Percentiles rank a stretch among this genome's conserved stretches.
phyloP scores from a whole-genome alignment of 2,888 invertebrate species.

The Eledona agricola region DNA sequence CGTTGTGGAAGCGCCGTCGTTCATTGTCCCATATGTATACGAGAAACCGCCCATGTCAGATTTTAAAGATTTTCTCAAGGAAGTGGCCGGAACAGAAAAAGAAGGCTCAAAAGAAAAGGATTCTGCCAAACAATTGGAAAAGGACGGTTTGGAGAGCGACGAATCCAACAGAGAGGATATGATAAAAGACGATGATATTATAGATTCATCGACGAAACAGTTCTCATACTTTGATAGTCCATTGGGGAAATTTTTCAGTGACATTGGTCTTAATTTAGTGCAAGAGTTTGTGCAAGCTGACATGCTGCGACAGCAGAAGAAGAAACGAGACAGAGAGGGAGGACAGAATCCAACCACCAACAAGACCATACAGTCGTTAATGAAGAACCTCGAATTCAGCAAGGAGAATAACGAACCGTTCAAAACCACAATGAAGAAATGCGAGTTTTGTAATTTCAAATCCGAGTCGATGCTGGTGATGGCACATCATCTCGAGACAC shows the following conservation, averaged over 20 bases:
- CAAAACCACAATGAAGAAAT: conserved; percentile 78
- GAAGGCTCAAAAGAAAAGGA: conserved; percentile 54
- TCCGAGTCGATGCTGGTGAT: conserved; percentile 85
- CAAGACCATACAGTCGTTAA: conserved; percentile 81
- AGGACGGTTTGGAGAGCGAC: conserved; percentile 44
- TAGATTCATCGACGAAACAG: conserved; percentile 51
- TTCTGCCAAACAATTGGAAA: conserved; percentile 62
- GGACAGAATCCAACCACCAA: conserved; percentile 75
- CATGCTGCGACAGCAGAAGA: conserved; percentile 84
- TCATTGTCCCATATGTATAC: conserved; percentile 92
- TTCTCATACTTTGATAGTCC: conserved; percentile 84
- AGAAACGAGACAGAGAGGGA: conserved; percentile 79
- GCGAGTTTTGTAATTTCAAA: conserved; percentile 89
- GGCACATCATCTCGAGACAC: conserved; percentile 89
- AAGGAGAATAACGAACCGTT: conserved; percentile 83
- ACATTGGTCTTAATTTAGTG: conserved; percentile 89
- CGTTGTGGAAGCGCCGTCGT: conserved; percentile 91
- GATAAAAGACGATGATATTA: conserved; percentile 60
- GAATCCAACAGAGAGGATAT: conserved; percentile 59
- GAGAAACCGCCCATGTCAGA: conserved; percentile 86
- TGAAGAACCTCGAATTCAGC: conserved; percentile 85
- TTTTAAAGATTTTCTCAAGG: conserved; percentile 76
- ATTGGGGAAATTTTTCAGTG: conserved; percentile 89
- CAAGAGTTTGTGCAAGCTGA: conserved; percentile 95
- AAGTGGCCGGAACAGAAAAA: conserved; percentile 65